Percentiles rank a stretch among this genome's conserved stretches.
phyloP scores from a whole-genome alignment of 1,140 invertebrate species.

The Pteromalus puparum region DNA sequence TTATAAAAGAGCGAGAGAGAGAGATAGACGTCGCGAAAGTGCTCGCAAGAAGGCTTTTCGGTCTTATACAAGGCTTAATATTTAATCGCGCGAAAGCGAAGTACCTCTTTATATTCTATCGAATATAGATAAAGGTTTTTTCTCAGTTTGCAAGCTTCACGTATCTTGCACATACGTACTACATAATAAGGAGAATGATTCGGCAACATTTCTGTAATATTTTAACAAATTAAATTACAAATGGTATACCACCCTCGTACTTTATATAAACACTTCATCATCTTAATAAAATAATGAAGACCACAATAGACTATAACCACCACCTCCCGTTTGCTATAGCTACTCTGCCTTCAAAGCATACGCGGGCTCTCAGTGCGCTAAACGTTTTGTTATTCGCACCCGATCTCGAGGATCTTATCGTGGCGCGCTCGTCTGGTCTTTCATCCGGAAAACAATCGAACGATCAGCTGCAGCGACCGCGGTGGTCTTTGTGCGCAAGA shows the following conservation, averaged over 20 bases:
- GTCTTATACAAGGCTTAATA: slow-evolving; percentile 8
- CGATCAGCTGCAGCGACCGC: slow-evolving; percentile 28
- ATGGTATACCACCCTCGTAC: too few relatives aligned
- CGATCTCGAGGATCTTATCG: slow-evolving; percentile 22
- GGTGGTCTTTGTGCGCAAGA: slow-evolving; percentile 2
- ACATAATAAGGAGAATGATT: too few relatives aligned
- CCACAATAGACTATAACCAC: too few relatives aligned
- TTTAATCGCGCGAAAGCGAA: slow-evolving; percentile 19
- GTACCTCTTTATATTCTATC: slow-evolving; percentile 23
- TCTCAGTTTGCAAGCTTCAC: not conserved
- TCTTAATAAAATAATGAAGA: too few relatives aligned
- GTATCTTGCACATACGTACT: too few relatives aligned
- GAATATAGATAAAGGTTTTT: slow-evolving; percentile 4
- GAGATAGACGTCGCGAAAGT: not conserved
- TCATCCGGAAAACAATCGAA: slow-evolving; percentile 38
- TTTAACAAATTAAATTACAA: too few relatives aligned
- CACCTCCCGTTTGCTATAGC: too few relatives aligned
- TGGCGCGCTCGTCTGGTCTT: not conserved
- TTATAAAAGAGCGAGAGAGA: not conserved
- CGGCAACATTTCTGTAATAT: too few relatives aligned
- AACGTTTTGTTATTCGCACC: not conserved
- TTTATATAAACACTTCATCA: too few relatives aligned
- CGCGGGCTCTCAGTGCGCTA: not conserved
- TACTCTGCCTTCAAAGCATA: too few relatives aligned
- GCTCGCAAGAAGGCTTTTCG: not conserved